Conservation (phyloP, 2,797 vertebrate species). For the Limosa lapponica region DNA sequence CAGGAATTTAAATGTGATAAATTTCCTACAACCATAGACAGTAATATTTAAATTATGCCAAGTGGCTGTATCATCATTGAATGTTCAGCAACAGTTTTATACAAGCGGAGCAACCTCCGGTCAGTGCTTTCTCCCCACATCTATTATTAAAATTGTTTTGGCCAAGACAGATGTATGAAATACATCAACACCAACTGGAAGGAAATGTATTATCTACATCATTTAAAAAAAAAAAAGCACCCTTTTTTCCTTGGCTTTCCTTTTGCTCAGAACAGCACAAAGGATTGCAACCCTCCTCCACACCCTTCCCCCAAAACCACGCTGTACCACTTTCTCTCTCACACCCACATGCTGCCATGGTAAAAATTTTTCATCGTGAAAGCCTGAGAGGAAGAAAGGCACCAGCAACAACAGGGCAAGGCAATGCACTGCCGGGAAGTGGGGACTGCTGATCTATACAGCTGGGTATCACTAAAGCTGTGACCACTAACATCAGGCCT, state of each 20-base stretch:
- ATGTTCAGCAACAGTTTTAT: not conserved
- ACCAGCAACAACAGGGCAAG: not conserved
- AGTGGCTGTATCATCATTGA: not conserved
- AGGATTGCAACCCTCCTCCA: not conserved
- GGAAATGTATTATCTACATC: not conserved
- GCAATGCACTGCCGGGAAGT: rapidly evolving
- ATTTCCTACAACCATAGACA: not conserved
- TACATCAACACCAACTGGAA: not conserved
- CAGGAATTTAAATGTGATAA: not conserved
- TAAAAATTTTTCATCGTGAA: not conserved
- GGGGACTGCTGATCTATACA: too few relatives aligned
- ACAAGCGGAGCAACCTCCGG: not conserved
- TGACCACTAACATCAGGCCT: not conserved
- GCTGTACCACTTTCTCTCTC: not conserved
- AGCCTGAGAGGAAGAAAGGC: not conserved
- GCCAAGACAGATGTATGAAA: not conserved
- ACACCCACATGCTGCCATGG: rapidly evolving
- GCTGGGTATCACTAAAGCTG: not conserved
- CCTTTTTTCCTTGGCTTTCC: not conserved
- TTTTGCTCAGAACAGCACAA: not conserved
- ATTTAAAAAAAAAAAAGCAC: not conserved
- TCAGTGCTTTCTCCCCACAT: not conserved
- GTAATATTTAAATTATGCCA: not conserved
- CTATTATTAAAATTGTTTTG: not conserved
- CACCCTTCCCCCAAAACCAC: not conserved